Evolutionary conservation across 2,888 invertebrate species (phyloP).

Genomic region (Ornithoptera priamus): DNA sequence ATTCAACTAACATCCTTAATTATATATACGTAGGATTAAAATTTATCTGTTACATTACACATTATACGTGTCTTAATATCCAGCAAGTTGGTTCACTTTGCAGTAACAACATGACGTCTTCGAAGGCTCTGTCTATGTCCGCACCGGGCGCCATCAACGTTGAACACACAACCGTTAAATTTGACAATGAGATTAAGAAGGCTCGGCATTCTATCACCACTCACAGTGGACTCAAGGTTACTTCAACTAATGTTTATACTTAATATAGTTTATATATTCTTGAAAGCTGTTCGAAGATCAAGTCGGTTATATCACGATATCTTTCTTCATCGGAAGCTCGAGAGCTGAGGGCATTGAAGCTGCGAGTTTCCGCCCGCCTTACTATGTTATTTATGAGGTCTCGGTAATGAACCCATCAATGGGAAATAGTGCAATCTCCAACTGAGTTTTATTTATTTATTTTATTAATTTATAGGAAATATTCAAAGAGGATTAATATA

Average conservation of each 20-base stretch:
- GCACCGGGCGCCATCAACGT: constrained; percentile 93
- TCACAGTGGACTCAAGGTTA: constrained; percentile 64
- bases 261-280: too few species aligned
- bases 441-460: too few species aligned
- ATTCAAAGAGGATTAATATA: too few species aligned
- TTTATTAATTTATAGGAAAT: too few species aligned
- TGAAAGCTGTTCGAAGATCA: too few species aligned
- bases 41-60: not conserved
- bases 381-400: too few species aligned
- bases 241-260: not conserved
- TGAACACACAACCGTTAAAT: constrained; percentile 86
- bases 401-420: too few species aligned
- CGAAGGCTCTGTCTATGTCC: constrained; percentile 88
- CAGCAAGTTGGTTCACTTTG: constrained; percentile 4
- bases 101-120: constrained; percentile 84
- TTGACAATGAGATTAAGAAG: constrained; percentile 81
- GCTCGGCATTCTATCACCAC: constrained; percentile 75
- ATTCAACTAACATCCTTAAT: constrained; percentile 7
- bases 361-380: too few species aligned
- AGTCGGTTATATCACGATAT: too few species aligned
- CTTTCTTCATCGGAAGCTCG: too few species aligned
- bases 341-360: too few species aligned
- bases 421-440: too few species aligned
- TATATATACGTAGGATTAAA: not conserved
- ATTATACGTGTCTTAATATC: not conserved